phyloP scores from a whole-genome alignment of 2,797 vertebrate species.

The Pagetopsis macropterus region DNA sequence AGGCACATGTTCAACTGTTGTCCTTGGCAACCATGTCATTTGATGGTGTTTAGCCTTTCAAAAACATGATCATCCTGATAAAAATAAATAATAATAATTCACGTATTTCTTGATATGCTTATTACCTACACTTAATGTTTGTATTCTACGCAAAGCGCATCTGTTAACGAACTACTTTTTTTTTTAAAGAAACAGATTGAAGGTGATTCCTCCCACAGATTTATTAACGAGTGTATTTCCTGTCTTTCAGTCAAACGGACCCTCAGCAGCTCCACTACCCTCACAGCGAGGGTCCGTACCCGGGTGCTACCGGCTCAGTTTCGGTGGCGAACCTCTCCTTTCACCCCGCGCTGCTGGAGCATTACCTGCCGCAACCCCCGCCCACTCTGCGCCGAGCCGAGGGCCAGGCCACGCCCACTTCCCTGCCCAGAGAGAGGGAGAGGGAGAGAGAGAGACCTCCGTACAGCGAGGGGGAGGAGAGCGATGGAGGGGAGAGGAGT shows the following conservation, averaged over 20 bases:
- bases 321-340: constrained; percentile 85
- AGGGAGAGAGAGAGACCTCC: constrained; percentile 76
- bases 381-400: constrained; percentile 79
- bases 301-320: constrained; percentile 63
- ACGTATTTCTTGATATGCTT: too few species aligned
- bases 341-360: constrained; percentile 88
- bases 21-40: too few species aligned
- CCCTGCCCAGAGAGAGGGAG: constrained; percentile 68
- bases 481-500: constrained; percentile 90
- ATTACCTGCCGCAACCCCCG: constrained; percentile 86
- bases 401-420: constrained; percentile 62
- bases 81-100: too few species aligned
- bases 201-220: background rate
- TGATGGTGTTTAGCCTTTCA: too few species aligned
- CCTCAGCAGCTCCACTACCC: constrained; percentile 81
- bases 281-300: constrained; percentile 75
- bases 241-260: constrained; percentile 81
- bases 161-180: too few species aligned
- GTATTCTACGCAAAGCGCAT: too few species aligned
- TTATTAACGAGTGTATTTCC: background rate
- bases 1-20: too few species aligned
- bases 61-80: too few species aligned
- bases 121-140: too few species aligned
- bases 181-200: background rate
- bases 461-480: constrained; percentile 94